Base-by-base conservation (phyloP, 1,140 invertebrate genomes). In the Sinella curviseta region DNA sequence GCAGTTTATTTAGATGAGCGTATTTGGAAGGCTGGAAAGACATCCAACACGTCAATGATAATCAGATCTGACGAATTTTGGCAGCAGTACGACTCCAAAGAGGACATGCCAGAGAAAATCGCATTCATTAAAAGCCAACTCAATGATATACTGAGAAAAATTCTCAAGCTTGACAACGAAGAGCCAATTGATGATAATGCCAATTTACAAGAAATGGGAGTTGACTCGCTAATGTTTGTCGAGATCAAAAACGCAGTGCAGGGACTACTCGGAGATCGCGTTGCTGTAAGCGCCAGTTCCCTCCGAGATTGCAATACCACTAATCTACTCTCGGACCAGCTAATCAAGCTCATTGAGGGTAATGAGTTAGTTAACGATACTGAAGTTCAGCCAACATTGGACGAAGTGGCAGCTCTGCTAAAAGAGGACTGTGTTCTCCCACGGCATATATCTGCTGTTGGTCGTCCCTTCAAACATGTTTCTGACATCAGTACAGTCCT, bases 41-140 rank as follows among this genome's bases (percentile, higher is more conserved):
- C 65, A 70, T 31, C 65, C 12, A 31, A 24, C 2, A 31, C 65
- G 8, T 70, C 65, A 70, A 30, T 70, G 26, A 70, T 30, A 8
- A 70, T 70, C 26, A 70, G 24, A 33, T 70, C 65, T 4, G 65
- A 70, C 8, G 65, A 70, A n/a, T 70, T 70, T n/a, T 70, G 65
- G 65, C 65, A 70, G 31, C 28, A 70, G 31, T 70, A 31, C 31
- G 65, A 70, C 31, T 70, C 65, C 2, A 70, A 70, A 33, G 26
- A 70, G 12, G 65, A 70, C 12, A 2, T 1, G n/a, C 24, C 31
- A 14, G 65, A 70, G 14, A 70, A 70, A 33, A n/a, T 33, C 31
- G 3, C 26, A 8, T 12, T 31, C 8, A 30, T 70, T 14, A 70
- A 70, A 70, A 31, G 26, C 31, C 65, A 70, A 14, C n/a, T 70